These are phyloP conservation scores for Smutsia temminckii DNA, from an alignment of 2,797 vertebrate species.

Conservation along the genomic window DNA sequence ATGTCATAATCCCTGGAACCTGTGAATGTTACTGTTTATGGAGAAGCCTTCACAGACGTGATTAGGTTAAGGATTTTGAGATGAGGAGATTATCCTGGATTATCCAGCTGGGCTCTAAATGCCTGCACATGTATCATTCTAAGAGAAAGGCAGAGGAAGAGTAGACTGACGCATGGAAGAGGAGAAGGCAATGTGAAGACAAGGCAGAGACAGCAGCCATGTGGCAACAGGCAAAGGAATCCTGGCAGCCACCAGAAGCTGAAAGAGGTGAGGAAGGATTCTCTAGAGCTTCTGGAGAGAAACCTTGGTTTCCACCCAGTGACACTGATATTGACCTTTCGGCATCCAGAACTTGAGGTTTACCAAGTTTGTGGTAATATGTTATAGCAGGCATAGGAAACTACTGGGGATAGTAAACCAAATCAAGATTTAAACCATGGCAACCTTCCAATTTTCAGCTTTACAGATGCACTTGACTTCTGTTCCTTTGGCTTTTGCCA, in stretches of 20 bases:
- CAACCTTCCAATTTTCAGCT: background rate
- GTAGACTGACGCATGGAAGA: background rate
- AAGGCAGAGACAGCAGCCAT: background rate
- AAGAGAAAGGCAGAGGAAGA: background rate
- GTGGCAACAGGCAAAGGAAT: background rate
- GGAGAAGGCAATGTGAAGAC: background rate
- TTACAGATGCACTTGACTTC: background rate
- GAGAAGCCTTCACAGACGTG: background rate
- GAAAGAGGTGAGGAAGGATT: background rate
- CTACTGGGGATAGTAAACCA: background rate
- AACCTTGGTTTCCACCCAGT: background rate
- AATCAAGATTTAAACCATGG: background rate
- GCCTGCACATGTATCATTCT: background rate
- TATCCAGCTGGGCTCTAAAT: background rate
- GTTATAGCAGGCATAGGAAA: background rate
- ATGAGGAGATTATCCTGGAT: background rate
- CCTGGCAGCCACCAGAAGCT: background rate
- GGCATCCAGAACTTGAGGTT: background rate
- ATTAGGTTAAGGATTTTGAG: background rate
- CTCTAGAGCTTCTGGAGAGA: background rate
- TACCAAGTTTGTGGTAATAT: background rate
- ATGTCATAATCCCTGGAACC: background rate
- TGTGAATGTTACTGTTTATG: background rate
- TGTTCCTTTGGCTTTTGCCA: background rate
- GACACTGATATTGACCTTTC: background rate